Evolutionary conservation across 1,140 invertebrate species (phyloP), one percentile per base, ranked within the genome.

Genomic region (Heliconius eleuchia): DNA sequence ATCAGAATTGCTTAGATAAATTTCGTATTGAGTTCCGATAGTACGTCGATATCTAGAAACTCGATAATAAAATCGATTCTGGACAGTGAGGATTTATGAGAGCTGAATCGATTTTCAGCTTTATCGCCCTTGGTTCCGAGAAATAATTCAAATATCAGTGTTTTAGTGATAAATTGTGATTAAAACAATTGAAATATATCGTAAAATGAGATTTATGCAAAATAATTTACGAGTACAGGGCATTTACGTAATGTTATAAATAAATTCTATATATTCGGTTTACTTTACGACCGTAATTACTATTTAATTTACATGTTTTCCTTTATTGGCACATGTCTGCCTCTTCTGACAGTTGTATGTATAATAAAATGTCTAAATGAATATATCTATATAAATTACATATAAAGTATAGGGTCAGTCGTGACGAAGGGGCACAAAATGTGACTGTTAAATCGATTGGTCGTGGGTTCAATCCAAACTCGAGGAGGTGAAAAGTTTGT

Each of bases 1-100:
- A 76, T 87, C 85, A 46, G 83, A 60, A 46, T 82, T 82, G 66
- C 86, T 77, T 78, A 83, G 82, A 83, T 83, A 80, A 82, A 70
- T 55, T 78, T 70, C 34, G 82, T 71, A 83, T 83, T 79, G 82
- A 83, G 77, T 79, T 74, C 37, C 74, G 82, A 83, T 83, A 78
- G 81, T 78, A 80, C 52, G 46, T 57, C 80, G 75, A 66, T 42
- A 77, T 74, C 78, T 80, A 80, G 71, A 42, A 71, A 73, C 71
- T 79, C 77, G 79, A 80, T 80, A 81, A 72, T 81, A 81, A 80
- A 83, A 83, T 81, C 79, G 74, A 81, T 82, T 82, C 77, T n/a
- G 71, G 80, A 77, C 80, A 79, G 46, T 46, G 74, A 79, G 30
- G 75, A 82, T 82, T 79, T 82, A 82, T 72, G 78, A 77, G 46